phyloP scores from a whole-genome alignment of 1,140 invertebrate genomes.

The Drusus annulatus region DNA sequence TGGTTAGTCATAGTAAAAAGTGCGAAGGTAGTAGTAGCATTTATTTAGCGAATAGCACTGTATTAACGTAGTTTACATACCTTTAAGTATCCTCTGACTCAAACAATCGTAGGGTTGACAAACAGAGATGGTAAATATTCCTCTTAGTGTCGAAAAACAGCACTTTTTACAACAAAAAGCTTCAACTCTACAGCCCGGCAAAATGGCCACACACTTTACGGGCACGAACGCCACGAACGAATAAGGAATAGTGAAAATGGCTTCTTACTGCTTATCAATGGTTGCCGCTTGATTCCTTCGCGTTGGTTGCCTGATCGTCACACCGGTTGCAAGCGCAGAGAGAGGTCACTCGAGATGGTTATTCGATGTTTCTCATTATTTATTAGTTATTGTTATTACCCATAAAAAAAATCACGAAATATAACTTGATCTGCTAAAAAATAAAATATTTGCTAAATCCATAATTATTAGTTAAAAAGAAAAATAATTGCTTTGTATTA shows the following conservation, averaged over 20 bases:
- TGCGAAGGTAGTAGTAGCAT: not conserved
- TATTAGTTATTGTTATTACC: too few species aligned
- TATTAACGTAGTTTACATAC: not conserved
- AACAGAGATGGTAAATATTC: not conserved
- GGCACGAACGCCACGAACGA: not conserved
- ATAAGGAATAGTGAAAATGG: constrained; percentile 3
- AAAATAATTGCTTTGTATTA: too few species aligned
- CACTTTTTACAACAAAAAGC: constrained; percentile 19
- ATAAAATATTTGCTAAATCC: too few species aligned
- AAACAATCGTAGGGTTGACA: not conserved
- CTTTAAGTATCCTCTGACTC: not conserved
- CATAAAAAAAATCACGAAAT: too few species aligned
- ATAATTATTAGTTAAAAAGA: too few species aligned
- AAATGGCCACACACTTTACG: constrained; percentile 33
- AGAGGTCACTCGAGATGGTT: constrained; percentile 3
- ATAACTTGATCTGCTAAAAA: too few species aligned
- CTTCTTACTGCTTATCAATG: constrained; percentile 18
- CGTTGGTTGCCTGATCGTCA: not conserved
- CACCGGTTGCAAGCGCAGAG: not conserved
- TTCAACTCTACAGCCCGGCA: constrained; percentile 34
- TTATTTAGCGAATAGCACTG: not conserved
- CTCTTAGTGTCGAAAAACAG: constrained; percentile 28
- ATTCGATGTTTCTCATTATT: too few species aligned
- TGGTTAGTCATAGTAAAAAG: constrained; percentile 17
- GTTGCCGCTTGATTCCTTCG: constrained; percentile 9